A percentile compares a stretch with the other conserved stretches of the same genome.
Conservation (phyloP, 2,888 invertebrate species). For the Notodromas monacha region DNA sequence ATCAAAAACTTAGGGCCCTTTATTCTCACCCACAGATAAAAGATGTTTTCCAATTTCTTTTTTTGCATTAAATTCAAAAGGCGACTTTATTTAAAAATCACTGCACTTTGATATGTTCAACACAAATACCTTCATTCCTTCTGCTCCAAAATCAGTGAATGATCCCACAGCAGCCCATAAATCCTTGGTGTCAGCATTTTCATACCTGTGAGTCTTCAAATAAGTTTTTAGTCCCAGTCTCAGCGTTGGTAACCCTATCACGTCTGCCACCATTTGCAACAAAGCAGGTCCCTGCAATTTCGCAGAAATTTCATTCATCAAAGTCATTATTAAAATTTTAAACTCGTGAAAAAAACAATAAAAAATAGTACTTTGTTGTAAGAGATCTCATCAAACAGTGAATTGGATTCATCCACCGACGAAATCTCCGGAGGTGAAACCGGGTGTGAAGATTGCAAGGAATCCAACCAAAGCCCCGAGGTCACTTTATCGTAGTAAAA, state of each 20-base stretch:
- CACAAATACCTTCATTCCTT: no score
- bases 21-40: no score
- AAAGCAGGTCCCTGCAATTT: conserved; percentile 29
- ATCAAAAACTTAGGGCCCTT: no score
- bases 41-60: no score
- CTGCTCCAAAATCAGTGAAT: no score
- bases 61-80: no score
- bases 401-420: not conserved
- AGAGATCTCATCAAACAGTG: not conserved
- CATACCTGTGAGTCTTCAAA: conserved; percentile 29
- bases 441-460: not conserved
- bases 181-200: conserved; percentile 40
- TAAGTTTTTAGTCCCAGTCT: conserved; percentile 30
- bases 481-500: not conserved
- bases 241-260: conserved; percentile 27
- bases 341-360: no score
- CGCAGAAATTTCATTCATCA: no score
- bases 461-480: not conserved
- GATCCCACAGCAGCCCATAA: conserved; percentile 34
- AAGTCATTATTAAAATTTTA: no score
- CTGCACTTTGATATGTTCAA: no score
- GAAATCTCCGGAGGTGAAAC: not conserved
- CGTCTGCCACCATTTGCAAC: conserved; percentile 33
- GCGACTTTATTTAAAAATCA: no score
- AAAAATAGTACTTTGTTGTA: no score